phyloP scores from a whole-genome alignment of 2,113 vertebrate species.

The Festucalex cinctus region DNA sequence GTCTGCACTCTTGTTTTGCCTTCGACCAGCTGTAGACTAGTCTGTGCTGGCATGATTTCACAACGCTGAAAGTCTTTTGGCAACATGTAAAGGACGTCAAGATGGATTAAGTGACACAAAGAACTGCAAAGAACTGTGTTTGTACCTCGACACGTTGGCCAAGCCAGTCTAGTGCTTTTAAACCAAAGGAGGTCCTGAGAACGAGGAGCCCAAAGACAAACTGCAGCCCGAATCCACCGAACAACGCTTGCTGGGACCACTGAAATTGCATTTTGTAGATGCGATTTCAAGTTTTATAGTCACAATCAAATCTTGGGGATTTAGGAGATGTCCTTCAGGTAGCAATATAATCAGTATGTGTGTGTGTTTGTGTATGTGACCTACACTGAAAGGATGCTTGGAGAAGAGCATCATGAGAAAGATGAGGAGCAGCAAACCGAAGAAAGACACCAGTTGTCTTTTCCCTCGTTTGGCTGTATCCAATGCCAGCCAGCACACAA shows the following conservation, averaged over 20 bases:
- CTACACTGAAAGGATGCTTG: conserved; percentile 80
- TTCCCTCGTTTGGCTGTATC: conserved; percentile 76
- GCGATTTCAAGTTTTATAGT: too few species aligned
- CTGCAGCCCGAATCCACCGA: conserved; percentile 79
- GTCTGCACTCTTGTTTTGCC: too few species aligned
- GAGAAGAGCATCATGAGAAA: conserved; percentile 80
- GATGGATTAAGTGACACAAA: too few species aligned
- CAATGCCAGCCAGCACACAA: conserved; percentile 78
- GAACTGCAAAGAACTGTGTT: too few species aligned
- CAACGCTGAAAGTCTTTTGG: too few species aligned
- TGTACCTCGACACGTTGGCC: conserved; percentile 79
- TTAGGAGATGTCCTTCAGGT: too few species aligned
- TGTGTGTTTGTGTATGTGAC: conserved; percentile 5
- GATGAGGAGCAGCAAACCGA: conserved; percentile 76
- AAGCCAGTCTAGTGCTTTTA: conserved; percentile 72
- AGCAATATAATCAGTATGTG: too few species aligned
- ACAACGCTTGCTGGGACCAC: conserved; percentile 79
- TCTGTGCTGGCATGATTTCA: too few species aligned
- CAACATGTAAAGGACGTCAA: too few species aligned
- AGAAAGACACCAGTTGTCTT: conserved; percentile 79
- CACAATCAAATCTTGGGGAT: too few species aligned
- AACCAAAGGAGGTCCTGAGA: conserved; percentile 77
- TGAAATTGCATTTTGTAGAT: conserved; percentile 38
- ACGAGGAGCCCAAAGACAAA: conserved; percentile 82
- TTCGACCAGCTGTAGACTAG: too few species aligned